Evolutionary conservation across 2,797 vertebrate genomes (phyloP), one percentile per base, ranked within the genome.

Genomic region (Cuniculus paca): DNA sequence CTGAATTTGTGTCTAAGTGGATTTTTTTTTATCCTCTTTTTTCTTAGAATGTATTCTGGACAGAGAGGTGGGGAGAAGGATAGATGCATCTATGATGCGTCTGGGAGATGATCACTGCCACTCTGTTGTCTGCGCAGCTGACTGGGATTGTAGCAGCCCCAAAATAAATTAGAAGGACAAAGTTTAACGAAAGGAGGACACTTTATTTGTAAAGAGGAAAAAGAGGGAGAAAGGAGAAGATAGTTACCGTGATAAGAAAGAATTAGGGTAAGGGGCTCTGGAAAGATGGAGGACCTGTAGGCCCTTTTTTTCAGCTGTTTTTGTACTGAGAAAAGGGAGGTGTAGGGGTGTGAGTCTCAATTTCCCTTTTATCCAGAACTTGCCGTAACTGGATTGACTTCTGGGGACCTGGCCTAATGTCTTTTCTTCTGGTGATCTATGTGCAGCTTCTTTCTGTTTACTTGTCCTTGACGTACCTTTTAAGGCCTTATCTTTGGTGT

Each of bases 1-100:
- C 75, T 78, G 48, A 78, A 52, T 78, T 52, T 34, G 75, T 52
- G 34, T 78, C 48, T 52, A 48, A 48, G 19, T 77, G 31, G 83
- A 74, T 80, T 92, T 96, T 80, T 92, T 96, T 95, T 96, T 56
- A 88, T 94, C 36, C 31, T 94, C 48, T 91, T 82, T 82, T 97
- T 95, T 58, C 54, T 90, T 91, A 80, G 19, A 88, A 7, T 93
- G 24, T 84, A 42, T 95, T 70, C 70, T 70, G 42, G 28, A 48
- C 50, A 68, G 19, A 39, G n/a, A 78, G 48, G 72, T 2, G 3
- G 42, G 22, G 22, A 74, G 42, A 74, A 42, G 28, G 72, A 2
- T 45, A 45, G 72, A 45, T 72, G 26, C n/a, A n/a, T 36, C 24
- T 72, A 24, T 14, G 11, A 13, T 72, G 39, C 36, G 2, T 72